Percentiles rank a stretch among this genome's conserved stretches.
Evolutionary conservation across 2,113 vertebrate genomes (phyloP).

Genomic region (Percina caprodes): DNA sequence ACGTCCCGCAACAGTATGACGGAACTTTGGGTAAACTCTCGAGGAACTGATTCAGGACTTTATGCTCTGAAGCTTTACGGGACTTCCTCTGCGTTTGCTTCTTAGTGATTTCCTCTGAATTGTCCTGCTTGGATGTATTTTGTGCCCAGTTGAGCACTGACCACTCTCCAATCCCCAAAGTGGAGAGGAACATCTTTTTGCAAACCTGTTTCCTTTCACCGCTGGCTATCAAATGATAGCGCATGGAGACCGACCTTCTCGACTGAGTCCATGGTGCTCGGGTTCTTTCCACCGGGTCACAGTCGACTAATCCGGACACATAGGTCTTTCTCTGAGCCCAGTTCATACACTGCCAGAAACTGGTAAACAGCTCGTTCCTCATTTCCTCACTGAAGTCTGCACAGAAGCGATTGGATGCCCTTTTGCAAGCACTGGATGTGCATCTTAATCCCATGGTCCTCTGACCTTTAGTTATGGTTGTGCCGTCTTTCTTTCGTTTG

Average conservation of each 20-base stretch:
- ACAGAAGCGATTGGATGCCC: conserved; percentile 57
- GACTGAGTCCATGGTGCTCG: conserved; percentile 48
- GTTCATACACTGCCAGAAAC: conserved; percentile 55
- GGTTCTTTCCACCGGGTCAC: conserved; percentile 49
- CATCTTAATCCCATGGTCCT: conserved; percentile 38
- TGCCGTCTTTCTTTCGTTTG: conserved; percentile 53
- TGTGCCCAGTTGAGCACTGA: conserved; percentile 59
- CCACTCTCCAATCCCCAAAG: conserved; percentile 55
- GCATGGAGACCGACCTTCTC: conserved; percentile 49
- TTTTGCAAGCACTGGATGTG: conserved; percentile 39
- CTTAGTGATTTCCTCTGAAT: conserved; percentile 22
- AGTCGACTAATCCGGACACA: conserved; percentile 39
- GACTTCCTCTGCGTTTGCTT: conserved; percentile 48
- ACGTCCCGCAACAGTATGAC: conserved; percentile 18
- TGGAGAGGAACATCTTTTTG: conserved; percentile 62
- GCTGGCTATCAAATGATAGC: conserved; percentile 39
- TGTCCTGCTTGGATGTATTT: neutral
- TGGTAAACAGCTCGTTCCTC: conserved; percentile 20
- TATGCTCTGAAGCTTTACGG: conserved; percentile 50
- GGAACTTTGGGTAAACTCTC: conserved; percentile 51
- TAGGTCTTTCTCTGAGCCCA: conserved; percentile 48
- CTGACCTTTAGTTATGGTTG: conserved; percentile 30
- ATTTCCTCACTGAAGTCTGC: conserved; percentile 45
- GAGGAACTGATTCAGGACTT: conserved; percentile 52
- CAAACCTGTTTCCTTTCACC: conserved; percentile 46